phyloP scores from a whole-genome alignment of 2,797 vertebrate species.

The Propithecus deckenii region DNA sequence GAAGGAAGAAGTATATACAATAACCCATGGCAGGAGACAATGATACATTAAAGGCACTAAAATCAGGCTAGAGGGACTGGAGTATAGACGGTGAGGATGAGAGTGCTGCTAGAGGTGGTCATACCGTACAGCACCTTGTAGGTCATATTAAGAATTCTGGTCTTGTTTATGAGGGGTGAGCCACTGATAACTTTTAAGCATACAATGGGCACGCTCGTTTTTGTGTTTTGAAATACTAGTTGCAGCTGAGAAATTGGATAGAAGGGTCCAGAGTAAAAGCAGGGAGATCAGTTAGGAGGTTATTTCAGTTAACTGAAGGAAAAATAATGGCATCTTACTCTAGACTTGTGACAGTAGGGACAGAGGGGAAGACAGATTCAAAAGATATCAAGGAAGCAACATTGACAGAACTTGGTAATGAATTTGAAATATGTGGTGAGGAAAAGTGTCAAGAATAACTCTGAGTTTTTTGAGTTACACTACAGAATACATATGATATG shows the following conservation, averaged over 20 bases:
- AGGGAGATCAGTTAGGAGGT: neutral
- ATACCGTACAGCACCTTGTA: neutral
- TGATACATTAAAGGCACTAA: neutral
- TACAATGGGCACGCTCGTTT: neutral
- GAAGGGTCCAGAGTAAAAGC: neutral
- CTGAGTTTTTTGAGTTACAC: neutral
- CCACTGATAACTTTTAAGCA: neutral
- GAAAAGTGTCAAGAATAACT: neutral
- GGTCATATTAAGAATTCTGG: neutral
- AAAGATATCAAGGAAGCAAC: neutral
- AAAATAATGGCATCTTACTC: neutral
- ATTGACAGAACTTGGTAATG: neutral
- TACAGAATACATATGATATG: neutral
- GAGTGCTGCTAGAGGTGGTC: neutral
- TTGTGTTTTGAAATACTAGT: constrained; percentile 3
- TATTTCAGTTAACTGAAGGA: neutral
- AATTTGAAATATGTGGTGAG: neutral
- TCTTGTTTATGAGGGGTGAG: neutral
- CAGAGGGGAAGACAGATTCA: neutral
- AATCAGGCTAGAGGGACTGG: neutral
- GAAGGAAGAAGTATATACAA: neutral
- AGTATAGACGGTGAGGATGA: neutral
- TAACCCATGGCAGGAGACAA: neutral
- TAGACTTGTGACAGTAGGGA: neutral
- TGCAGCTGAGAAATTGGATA: neutral